phyloP scores from a whole-genome alignment of 2,113 vertebrate genomes.

The Nerophis ophidion region DNA sequence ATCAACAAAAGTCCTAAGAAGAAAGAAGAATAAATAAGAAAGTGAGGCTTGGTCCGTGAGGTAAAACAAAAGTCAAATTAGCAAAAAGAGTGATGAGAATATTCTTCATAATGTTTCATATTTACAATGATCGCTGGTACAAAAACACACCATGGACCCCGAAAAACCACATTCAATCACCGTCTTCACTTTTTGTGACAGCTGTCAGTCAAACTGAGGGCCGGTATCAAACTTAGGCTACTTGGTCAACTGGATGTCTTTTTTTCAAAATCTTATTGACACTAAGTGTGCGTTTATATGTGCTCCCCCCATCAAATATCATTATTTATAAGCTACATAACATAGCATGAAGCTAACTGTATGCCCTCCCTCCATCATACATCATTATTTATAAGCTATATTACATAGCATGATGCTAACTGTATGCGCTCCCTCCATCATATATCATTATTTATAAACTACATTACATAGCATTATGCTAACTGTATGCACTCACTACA shows the following conservation, averaged over 20 bases:
- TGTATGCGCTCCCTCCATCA: neutral
- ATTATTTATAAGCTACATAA: too few relatives aligned
- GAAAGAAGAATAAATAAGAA: constrained; percentile 68
- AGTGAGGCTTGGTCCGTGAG: constrained; percentile 69
- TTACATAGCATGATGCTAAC: neutral
- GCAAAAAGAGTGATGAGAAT: constrained; percentile 9
- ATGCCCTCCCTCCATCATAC: neutral
- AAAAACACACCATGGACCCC: constrained; percentile 26
- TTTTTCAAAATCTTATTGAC: too few relatives aligned
- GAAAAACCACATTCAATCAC: constrained; percentile 17
- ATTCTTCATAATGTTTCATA: constrained; percentile 25
- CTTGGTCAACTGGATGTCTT: neutral
- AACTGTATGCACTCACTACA: neutral
- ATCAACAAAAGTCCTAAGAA: constrained; percentile 33
- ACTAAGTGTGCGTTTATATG: too few relatives aligned
- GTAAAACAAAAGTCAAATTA: constrained; percentile 45
- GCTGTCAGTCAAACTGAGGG: neutral
- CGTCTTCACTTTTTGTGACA: constrained; percentile 32
- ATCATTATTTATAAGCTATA: too few relatives aligned
- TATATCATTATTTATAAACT: neutral
- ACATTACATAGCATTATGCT: neutral
- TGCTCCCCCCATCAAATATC: too few relatives aligned
- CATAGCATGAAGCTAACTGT: constrained; percentile 6
- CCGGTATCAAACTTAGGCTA: neutral
- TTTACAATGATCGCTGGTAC: constrained; percentile 51